phyloP scores from a whole-genome alignment of 2,797 vertebrate genomes.

The Vultur gryphus region DNA sequence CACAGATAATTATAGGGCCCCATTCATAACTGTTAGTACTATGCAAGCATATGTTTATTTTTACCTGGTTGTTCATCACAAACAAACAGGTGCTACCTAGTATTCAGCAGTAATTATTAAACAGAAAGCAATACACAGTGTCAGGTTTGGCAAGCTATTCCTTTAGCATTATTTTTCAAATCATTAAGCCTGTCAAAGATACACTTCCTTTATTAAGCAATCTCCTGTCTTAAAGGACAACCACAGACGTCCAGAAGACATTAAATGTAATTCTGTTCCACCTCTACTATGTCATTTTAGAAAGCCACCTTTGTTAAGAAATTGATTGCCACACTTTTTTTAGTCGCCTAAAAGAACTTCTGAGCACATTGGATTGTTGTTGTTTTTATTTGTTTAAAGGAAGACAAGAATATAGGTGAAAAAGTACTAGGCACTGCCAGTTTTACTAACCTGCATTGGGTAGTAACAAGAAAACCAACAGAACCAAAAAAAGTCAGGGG shows the following conservation, averaged over 20 bases:
- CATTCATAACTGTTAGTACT: constrained; percentile 41
- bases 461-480: constrained; percentile 37
- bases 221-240: constrained; percentile 20
- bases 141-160: constrained; percentile 40
- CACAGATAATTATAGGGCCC: not conserved
- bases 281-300: not conserved
- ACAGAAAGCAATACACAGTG: constrained; percentile 35
- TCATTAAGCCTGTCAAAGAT: constrained; percentile 26
- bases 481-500: constrained; percentile 14
- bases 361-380: not conserved
- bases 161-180: constrained; percentile 27
- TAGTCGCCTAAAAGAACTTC: not conserved
- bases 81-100: constrained; percentile 7
- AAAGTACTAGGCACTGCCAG: constrained; percentile 26
- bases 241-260: not conserved
- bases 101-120: constrained; percentile 22
- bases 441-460: not conserved
- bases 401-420: constrained; percentile 36
- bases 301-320: constrained; percentile 28
- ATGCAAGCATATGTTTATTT: not conserved
- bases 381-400: not conserved
- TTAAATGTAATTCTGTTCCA: not conserved
- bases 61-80: constrained; percentile 43
- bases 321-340: not conserved
- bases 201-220: constrained; percentile 17